Conservation (phyloP, 2,113 vertebrate genomes). For the Syngnathoides biaculeatus region DNA sequence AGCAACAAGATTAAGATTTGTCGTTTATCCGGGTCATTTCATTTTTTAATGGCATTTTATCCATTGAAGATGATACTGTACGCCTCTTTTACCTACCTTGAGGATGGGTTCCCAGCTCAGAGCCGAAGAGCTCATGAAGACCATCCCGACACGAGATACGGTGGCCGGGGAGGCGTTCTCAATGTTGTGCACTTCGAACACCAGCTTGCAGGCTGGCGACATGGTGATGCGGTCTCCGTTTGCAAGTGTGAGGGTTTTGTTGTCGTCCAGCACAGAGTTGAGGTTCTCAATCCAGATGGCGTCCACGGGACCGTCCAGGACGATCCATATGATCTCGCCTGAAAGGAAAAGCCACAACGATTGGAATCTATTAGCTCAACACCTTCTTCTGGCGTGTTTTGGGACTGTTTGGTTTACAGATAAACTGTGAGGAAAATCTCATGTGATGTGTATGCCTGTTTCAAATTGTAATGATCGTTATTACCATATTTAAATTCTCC, state of each 20-base stretch:
- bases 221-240: slow-evolving; percentile 80
- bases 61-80: no score
- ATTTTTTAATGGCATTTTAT: no score
- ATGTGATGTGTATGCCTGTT: no score
- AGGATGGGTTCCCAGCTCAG: slow-evolving; percentile 84
- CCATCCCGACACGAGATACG: slow-evolving; percentile 89
- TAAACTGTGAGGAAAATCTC: no score
- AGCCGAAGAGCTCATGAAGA: slow-evolving; percentile 89
- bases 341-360: slow-evolving; percentile 1
- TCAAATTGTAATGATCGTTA: no score
- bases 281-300: slow-evolving; percentile 57
- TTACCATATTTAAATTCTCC: no score
- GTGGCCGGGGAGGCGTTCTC: slow-evolving; percentile 91
- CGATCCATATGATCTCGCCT: slow-evolving; percentile 89
- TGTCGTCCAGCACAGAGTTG: slow-evolving; percentile 55
- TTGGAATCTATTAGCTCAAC: not conserved
- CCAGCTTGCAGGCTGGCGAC: slow-evolving; percentile 85
- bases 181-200: slow-evolving; percentile 89
- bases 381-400: no score
- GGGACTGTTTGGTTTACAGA: no score
- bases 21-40: no score
- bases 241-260: slow-evolving; percentile 54
- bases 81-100: no score
- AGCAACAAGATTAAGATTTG: not conserved
- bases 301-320: slow-evolving; percentile 75